Evolutionary conservation across 1,140 invertebrate genomes (phyloP), one percentile per base, ranked within the genome.

Genomic region (Euglossa dilemma): DNA sequence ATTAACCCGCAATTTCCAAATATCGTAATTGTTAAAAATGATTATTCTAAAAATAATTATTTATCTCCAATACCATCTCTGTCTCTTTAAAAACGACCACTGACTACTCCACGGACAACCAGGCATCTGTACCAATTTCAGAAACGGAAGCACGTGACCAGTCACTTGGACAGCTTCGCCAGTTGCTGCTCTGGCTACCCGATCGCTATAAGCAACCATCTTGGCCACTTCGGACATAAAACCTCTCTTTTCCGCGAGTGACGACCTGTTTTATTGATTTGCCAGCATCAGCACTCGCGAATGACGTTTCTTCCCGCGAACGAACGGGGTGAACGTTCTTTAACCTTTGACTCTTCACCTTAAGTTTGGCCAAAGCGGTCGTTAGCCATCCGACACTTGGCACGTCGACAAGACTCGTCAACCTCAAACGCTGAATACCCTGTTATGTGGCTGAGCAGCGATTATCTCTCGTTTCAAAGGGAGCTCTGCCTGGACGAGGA

Each of bases 331-430:
- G 80, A 82, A 82, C 63, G 72, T 52, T 82, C 80, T 36, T 20
- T n/a, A 67, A 82, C 80, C 80, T 82, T 76, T 82, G 72, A 82
- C 63, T 25, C 72, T 16, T 80, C 67, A 25, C 67, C 52, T 81
- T 59, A 63, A 56, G 79, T 73, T 80, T 64, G 50, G 63, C 36
- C 72, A 67, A 76, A 76, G 72, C 18, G 59, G 63, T 82, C 80
- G 43, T 82, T 76, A 82, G 72, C 80, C 73, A 56, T 43, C 9
- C 52, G 50, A 75, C 16, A 56, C 61, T 67, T 82, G 80, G 73
- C 73, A 76, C 72, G 63, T 12, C n/a, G 80, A 66, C 71, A 67
- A 75, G 71, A 8, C 61, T 69, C 63, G 36, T 64, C 61, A 67
- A 28, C 25, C 20, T 57, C 28, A 20, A 50, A 76, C 47, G 63